phyloP scores from a whole-genome alignment of 23 tunicate species.

The Ciona savignyi region DNA sequence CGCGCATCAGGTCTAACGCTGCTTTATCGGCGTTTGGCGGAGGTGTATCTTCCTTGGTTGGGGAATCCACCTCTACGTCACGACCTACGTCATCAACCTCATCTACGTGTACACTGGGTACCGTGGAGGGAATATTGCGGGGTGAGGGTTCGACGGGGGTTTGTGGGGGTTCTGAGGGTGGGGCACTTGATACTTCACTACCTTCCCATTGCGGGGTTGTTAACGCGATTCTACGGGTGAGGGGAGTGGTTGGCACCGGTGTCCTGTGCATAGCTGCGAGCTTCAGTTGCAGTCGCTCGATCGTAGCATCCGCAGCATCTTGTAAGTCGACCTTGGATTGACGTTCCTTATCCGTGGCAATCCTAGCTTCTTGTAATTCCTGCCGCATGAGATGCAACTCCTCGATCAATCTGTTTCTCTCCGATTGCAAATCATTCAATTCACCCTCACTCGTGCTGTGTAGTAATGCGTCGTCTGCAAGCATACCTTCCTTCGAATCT shows the following conservation, averaged over 20 bases:
- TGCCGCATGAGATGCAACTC: slow-evolving; percentile 24
- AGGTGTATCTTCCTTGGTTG: background rate
- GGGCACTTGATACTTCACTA: slow-evolving; percentile 28
- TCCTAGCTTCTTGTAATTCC: slow-evolving; percentile 33
- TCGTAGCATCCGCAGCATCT: slow-evolving; percentile 51
- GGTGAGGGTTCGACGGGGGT: background rate
- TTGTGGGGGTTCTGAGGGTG: slow-evolving; percentile 2
- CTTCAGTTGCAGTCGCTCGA: slow-evolving; percentile 40
- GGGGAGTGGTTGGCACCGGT: slow-evolving; percentile 5
- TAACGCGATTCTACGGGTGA: slow-evolving; percentile 17
- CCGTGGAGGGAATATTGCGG: background rate
- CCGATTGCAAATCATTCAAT: slow-evolving; percentile 12
- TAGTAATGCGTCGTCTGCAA: background rate
- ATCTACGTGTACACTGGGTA: background rate
- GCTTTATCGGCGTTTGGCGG: slow-evolving; percentile 1
- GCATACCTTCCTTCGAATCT: background rate
- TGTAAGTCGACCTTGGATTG: slow-evolving; percentile 37
- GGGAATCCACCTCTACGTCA: background rate
- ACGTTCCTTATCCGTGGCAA: slow-evolving; percentile 8
- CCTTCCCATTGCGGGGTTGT: slow-evolving; percentile 35
- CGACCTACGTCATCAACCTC: background rate
- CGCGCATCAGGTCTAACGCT: slow-evolving; percentile 11
- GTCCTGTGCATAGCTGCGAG: slow-evolving; percentile 1
- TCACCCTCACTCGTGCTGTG: background rate
- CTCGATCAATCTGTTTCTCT: slow-evolving; percentile 24